phyloP scores from a whole-genome alignment of 30 jellyfish, hydroid and myxozoan genomes.

The Pseudorhiza aurosa region DNA sequence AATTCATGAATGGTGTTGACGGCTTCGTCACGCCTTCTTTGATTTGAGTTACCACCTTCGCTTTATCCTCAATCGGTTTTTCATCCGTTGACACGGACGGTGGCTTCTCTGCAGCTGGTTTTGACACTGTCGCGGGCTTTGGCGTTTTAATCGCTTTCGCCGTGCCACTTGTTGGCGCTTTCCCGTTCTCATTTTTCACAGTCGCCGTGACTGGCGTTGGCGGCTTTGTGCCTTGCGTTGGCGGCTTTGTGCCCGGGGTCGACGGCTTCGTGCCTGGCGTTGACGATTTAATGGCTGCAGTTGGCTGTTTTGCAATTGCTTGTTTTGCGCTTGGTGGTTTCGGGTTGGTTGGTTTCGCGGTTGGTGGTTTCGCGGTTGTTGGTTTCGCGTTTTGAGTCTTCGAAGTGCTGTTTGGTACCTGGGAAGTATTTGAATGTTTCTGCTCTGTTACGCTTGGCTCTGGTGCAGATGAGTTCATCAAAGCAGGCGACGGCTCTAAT shows the following conservation, averaged over 20 bases:
- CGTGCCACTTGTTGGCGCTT: neutral
- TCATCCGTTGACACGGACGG: neutral
- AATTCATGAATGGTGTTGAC: neutral
- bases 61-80: neutral
- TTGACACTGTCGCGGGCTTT: neutral
- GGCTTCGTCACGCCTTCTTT: neutral
- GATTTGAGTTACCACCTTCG: neutral
- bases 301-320: slow-evolving; percentile 52
- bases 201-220: slow-evolving; percentile 38
- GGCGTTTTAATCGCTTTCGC: neutral
- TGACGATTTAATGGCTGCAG: slow-evolving; percentile 41
- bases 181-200: neutral
- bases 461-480: slow-evolving; percentile 15
- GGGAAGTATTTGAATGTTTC: slow-evolving; percentile 1
- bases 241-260: slow-evolving; percentile 38
- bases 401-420: neutral
- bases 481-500: slow-evolving; percentile 25
- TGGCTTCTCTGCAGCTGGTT: neutral
- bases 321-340: slow-evolving; percentile 19
- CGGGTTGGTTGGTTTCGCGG: slow-evolving; percentile 26
- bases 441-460: slow-evolving; percentile 16
- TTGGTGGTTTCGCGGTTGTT: slow-evolving; percentile 16
- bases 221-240: slow-evolving; percentile 20
- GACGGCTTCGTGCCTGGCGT: slow-evolving; percentile 42
- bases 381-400: slow-evolving; percentile 24